These are phyloP conservation scores for Sinocyclocheilus anophthalmus DNA, from an alignment of 2,113 vertebrate genomes.

Conservation along the genomic window DNA sequence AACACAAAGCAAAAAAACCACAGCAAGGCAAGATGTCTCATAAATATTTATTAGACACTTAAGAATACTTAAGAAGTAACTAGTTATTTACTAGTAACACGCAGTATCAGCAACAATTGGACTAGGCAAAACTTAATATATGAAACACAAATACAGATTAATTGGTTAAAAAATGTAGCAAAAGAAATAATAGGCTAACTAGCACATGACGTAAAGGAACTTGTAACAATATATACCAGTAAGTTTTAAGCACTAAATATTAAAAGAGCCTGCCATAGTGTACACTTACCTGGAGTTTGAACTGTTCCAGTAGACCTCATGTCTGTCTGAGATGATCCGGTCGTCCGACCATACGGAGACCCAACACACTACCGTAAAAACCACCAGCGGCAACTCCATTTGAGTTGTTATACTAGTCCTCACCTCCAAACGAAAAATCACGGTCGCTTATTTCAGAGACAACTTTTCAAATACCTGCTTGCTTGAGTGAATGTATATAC, in stretches of 20 bases:
- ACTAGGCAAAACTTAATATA: not conserved
- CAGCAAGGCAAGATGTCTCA: no score
- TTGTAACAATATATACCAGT: no score
- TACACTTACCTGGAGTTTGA: conserved; percentile 77
- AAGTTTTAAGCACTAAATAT: not conserved
- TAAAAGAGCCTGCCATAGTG: not conserved
- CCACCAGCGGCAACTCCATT: conserved; percentile 72
- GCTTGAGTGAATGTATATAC: not conserved
- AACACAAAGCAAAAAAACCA: no score
- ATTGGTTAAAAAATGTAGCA: not conserved
- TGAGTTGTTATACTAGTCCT: conserved; percentile 7
- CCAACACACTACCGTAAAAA: conserved; percentile 73
- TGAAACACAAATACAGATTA: not conserved
- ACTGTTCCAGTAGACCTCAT: conserved; percentile 81
- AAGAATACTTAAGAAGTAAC: no score
- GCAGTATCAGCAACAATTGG: no score
- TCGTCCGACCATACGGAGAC: conserved; percentile 76
- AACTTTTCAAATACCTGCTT: conserved; percentile 11
- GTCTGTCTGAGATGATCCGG: conserved; percentile 79
- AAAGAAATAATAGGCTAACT: not conserved
- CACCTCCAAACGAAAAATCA: conserved; percentile 13
- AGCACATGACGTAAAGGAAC: not conserved
- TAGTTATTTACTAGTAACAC: no score
- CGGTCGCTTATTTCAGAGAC: not conserved
- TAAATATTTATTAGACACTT: no score